These are phyloP conservation scores for Ctenopoma multispine DNA, from an alignment of 2,797 vertebrate species.

Conservation along the genomic window DNA sequence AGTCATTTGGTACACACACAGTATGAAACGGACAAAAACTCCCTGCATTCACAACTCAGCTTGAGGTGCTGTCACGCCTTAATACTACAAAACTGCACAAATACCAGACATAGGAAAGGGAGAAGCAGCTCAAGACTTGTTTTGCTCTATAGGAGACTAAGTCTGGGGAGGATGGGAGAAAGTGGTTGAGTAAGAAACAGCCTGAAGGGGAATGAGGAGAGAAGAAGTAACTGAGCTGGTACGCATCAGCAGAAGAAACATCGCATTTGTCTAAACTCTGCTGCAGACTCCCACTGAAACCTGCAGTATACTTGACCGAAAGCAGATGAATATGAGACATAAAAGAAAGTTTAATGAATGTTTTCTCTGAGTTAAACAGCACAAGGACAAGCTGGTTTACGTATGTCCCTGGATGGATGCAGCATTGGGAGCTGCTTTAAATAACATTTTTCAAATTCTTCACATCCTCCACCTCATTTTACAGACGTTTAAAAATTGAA, in stretches of 20 bases:
- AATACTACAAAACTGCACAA: neutral
- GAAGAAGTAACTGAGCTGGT: slow-evolving; percentile 8
- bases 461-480: neutral
- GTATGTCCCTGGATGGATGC: neutral
- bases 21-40: slow-evolving; percentile 1
- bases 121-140: neutral
- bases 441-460: neutral
- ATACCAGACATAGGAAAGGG: neutral
- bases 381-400: slow-evolving; percentile 21
- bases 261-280: slow-evolving; percentile 29
- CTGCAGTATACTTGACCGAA: neutral
- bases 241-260: slow-evolving; percentile 33
- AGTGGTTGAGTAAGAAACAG: slow-evolving; percentile 19
- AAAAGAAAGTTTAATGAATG: neutral
- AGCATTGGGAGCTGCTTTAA: neutral
- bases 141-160: neutral
- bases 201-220: slow-evolving; percentile 5
- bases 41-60: slow-evolving; percentile 9
- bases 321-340: neutral
- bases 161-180: slow-evolving; percentile 6
- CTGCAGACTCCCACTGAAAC: slow-evolving; percentile 34
- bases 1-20: slow-evolving; percentile 10
- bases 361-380: neutral
- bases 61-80: slow-evolving; percentile 5
- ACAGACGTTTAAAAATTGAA: neutral